Conservation (phyloP, 2,113 vertebrate species). For the Phrynocephalus versicolor region DNA sequence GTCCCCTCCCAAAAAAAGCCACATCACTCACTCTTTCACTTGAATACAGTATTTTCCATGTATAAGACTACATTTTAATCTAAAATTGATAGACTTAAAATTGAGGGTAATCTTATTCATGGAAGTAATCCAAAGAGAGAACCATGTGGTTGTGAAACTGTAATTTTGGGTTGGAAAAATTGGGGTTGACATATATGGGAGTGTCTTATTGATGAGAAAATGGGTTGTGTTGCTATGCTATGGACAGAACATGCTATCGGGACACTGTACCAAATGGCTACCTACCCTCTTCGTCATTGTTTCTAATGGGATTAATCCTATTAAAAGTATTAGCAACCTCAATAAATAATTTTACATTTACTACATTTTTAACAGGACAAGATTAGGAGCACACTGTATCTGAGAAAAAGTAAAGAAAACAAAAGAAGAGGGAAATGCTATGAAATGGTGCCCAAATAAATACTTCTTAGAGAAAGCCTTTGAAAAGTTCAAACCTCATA, state of each 20-base stretch:
- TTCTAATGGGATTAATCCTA: neutral
- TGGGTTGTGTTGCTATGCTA: too few relatives aligned
- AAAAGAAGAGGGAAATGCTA: neutral
- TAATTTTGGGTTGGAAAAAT: too few relatives aligned
- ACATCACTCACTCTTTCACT: neutral
- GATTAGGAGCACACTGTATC: neutral
- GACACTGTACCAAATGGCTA: neutral
- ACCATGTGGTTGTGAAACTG: too few relatives aligned
- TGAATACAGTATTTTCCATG: too few relatives aligned
- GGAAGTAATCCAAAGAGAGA: too few relatives aligned
- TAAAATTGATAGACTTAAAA: too few relatives aligned
- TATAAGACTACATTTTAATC: too few relatives aligned
- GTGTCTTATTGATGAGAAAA: too few relatives aligned
- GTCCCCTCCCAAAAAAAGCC: neutral
- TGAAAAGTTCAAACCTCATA: neutral
- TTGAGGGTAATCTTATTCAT: too few relatives aligned
- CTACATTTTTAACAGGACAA: neutral
- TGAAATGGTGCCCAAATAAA: constrained; percentile 11
- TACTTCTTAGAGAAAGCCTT: neutral
- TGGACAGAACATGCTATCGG: neutral
- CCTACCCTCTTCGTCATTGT: neutral
- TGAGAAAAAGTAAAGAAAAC: neutral
- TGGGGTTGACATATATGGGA: too few relatives aligned
- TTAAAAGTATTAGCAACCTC: neutral
- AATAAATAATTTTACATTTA: neutral